Evolutionary conservation across 2,888 invertebrate species (phyloP).

Genomic region (Frankliniella intonsa): DNA sequence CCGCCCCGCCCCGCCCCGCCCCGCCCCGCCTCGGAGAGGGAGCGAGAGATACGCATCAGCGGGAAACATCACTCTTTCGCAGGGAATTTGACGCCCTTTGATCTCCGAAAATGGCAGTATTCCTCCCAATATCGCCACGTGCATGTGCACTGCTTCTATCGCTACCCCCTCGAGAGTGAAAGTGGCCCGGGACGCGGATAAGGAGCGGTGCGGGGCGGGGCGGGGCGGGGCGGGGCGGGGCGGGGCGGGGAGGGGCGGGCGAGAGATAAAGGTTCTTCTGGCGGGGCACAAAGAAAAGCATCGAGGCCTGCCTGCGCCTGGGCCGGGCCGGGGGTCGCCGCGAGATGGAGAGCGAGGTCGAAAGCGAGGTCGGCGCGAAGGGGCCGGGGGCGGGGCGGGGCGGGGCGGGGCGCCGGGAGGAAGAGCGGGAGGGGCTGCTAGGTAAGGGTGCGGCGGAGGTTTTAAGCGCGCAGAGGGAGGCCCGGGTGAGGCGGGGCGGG

Average conservation of each 20-base stretch:
- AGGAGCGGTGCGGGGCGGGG: no score
- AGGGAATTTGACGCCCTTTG: conserved; percentile 16
- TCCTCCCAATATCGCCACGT: conserved; percentile 2
- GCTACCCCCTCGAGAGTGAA: no score
- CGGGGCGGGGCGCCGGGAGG: no score
- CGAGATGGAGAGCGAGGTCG: no score
- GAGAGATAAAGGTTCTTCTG: no score
- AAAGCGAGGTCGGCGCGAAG: no score
- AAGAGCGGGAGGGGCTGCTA: no score
- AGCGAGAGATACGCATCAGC: not conserved
- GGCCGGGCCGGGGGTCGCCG: not conserved
- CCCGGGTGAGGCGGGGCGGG: no score
- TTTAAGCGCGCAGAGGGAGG: no score
- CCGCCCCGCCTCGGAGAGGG: not conserved
- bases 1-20: not conserved
- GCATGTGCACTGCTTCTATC: not conserved
- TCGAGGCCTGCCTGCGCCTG: not conserved
- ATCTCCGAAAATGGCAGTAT: conserved; percentile 12
- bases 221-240: not conserved
- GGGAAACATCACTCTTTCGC: conserved; percentile 14
- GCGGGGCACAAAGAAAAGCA: not conserved
- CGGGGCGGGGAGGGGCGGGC: not conserved
- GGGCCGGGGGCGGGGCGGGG: no score
- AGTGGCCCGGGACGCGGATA: not conserved
- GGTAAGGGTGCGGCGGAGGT: no score